phyloP scores from a whole-genome alignment of 2,797 vertebrate species.

The Gambelia wislizenii region DNA sequence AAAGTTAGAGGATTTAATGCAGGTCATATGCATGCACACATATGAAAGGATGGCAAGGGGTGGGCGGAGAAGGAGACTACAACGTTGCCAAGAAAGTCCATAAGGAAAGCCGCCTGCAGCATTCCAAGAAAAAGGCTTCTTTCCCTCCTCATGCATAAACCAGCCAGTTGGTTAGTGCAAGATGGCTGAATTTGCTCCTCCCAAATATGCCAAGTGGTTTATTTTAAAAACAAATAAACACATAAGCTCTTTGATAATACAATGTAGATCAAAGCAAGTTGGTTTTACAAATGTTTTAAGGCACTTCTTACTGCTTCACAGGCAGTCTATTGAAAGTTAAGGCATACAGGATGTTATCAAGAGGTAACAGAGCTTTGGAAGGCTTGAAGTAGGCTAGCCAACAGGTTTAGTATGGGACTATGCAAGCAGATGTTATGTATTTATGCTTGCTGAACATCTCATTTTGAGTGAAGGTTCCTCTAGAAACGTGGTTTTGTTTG shows the following conservation, averaged over 20 bases:
- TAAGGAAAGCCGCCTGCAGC: conserved; percentile 92
- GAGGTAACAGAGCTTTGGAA: conserved; percentile 75
- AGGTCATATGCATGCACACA: conserved; percentile 72
- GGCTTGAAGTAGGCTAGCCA: conserved; percentile 57
- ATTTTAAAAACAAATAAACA: neutral
- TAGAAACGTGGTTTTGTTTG: conserved; percentile 45
- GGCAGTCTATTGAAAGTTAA: conserved; percentile 73
- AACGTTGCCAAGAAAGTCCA: conserved; percentile 64
- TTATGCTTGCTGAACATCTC: conserved; percentile 36
- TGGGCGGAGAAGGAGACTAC: conserved; percentile 40
- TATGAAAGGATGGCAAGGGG: conserved; percentile 46
- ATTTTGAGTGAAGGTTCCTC: conserved; percentile 20
- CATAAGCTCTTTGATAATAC: conserved; percentile 60
- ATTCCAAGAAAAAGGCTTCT: conserved; percentile 77
- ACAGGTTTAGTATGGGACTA: conserved; percentile 58
- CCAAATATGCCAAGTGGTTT: conserved; percentile 45
- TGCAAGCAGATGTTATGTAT: conserved; percentile 48
- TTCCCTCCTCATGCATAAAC: conserved; percentile 44
- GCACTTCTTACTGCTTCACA: conserved; percentile 79
- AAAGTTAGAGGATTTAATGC: conserved; percentile 76
- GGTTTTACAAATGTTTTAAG: conserved; percentile 70
- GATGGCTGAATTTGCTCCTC: conserved; percentile 34
- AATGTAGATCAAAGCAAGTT: conserved; percentile 56
- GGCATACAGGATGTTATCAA: conserved; percentile 74
- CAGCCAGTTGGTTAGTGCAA: conserved; percentile 74